Evolutionary conservation across 1,140 invertebrate genomes (phyloP).

Genomic region (Galleria mellonella): DNA sequence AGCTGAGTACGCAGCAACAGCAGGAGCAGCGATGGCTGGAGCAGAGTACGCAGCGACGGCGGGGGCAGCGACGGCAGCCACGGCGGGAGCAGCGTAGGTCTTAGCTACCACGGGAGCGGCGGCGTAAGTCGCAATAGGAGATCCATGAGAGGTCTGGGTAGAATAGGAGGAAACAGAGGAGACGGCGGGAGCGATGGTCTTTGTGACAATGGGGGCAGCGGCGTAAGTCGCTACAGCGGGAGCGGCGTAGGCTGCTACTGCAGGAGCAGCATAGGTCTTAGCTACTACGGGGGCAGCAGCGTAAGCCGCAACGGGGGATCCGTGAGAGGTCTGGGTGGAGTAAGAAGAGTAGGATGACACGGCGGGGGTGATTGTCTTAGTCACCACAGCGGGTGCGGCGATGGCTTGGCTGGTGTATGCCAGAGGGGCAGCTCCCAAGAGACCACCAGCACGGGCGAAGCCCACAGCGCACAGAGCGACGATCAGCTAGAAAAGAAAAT

Average conservation of each 20-base stretch:
- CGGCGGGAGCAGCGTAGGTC: conserved; percentile 18
- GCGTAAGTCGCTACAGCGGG: conserved; percentile 8
- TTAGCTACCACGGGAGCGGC: conserved; percentile 19
- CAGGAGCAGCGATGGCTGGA: conserved; percentile 20
- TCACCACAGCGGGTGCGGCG: conserved; percentile 16
- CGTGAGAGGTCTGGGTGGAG: conserved; percentile 16
- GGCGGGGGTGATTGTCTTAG: conserved; percentile 24
- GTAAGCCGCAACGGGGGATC: conserved; percentile 20
- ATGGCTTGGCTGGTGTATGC: conserved; percentile 25
- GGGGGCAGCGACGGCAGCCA: conserved; percentile 13
- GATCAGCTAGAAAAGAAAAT: conserved; percentile 11
- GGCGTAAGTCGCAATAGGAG: conserved; percentile 13
- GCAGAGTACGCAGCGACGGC: conserved; percentile 28
- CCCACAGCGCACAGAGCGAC: conserved; percentile 41
- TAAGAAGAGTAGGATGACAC: conserved; percentile 12
- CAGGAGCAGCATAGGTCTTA: conserved; percentile 21
- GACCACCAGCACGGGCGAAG: conserved; percentile 35
- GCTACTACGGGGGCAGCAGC: conserved; percentile 19
- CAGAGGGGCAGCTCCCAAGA: conserved; percentile 29
- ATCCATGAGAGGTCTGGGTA: conserved; percentile 27
- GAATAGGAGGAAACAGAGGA: conserved; percentile 42
- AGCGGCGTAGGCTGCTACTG: conserved; percentile 18
- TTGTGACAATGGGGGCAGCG: conserved; percentile 16
- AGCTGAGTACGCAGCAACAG: conserved; percentile 14
- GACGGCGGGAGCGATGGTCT: conserved; percentile 12